These are phyloP conservation scores for Baryphthengus martii DNA, from an alignment of 2,113 vertebrate genomes.

Conservation along the genomic window DNA sequence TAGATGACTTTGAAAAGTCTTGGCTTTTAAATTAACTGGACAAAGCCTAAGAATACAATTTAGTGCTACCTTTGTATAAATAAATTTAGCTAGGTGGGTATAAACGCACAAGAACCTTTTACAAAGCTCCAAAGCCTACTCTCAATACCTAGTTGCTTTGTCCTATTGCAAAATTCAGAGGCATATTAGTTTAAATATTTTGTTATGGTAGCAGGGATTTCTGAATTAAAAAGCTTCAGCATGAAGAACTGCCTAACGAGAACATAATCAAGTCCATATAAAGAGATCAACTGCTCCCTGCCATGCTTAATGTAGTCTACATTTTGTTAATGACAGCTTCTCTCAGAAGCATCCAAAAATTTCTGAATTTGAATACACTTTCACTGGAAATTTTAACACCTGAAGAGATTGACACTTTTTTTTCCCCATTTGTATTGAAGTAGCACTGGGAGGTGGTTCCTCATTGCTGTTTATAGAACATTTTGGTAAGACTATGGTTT, in stretches of 20 bases:
- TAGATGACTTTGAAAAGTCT: not conserved
- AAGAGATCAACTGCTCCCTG: constrained; percentile 9
- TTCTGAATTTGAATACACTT: not conserved
- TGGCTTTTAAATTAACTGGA: not conserved
- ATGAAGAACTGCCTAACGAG: not conserved
- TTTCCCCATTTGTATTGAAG: not conserved
- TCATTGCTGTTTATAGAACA: not conserved
- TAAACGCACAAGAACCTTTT: not conserved
- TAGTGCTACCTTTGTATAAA: not conserved
- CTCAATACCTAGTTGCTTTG: not conserved
- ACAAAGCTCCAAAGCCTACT: not conserved
- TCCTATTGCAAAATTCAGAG: not conserved
- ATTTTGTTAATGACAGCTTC: not conserved
- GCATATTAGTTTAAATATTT: not conserved
- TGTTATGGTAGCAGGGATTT: not conserved
- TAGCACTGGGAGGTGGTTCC: not conserved
- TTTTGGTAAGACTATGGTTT: not conserved
- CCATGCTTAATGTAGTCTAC: not conserved
- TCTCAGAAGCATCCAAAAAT: not conserved
- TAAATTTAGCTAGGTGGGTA: not conserved
- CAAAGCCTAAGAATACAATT: not conserved
- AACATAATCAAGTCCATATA: not conserved
- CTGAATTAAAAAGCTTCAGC: constrained; percentile 3
- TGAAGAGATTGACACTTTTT: not conserved
- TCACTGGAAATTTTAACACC: not conserved